Evolutionary conservation across 30 jellyfish, hydroid and myxozoan species (phyloP).

Genomic region (Hydra vulgaris): DNA sequence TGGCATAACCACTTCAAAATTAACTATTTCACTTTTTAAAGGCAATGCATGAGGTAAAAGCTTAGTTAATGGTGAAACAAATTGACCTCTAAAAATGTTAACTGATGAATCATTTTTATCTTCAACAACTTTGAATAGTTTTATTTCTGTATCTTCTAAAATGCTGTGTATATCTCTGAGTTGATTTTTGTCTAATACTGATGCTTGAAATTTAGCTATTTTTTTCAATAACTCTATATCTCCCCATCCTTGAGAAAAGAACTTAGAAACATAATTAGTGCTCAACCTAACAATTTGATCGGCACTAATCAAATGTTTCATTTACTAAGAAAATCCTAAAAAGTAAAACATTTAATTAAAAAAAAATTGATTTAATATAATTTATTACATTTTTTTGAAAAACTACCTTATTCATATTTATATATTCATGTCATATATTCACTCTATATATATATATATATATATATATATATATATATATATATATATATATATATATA

Average conservation of each 20-base stretch:
- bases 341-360: too few relatives aligned
- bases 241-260: slow-evolving; percentile 86
- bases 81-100: slow-evolving; percentile 55
- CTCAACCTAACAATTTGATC: slow-evolving; percentile 17
- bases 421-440: too few relatives aligned
- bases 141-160: slow-evolving; percentile 41
- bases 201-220: slow-evolving; percentile 28
- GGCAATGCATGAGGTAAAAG: slow-evolving; percentile 76
- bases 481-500: too few relatives aligned
- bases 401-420: too few relatives aligned
- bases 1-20: slow-evolving; percentile 68
- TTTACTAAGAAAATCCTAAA: neutral
- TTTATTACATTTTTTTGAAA: too few relatives aligned
- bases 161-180: slow-evolving; percentile 18
- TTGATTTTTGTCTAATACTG: slow-evolving; percentile 16
- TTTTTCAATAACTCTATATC: slow-evolving; percentile 37
- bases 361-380: too few relatives aligned
- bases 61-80: slow-evolving; percentile 57
- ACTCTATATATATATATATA: too few relatives aligned
- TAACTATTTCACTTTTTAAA: slow-evolving; percentile 57
- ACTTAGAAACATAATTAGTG: slow-evolving; percentile 31
- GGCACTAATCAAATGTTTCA: slow-evolving; percentile 1
- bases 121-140: slow-evolving; percentile 27
- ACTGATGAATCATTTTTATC: slow-evolving; percentile 28
- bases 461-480: too few relatives aligned